phyloP scores from a whole-genome alignment of 2,797 vertebrate genomes.

The Triplophysa bombifrons region DNA sequence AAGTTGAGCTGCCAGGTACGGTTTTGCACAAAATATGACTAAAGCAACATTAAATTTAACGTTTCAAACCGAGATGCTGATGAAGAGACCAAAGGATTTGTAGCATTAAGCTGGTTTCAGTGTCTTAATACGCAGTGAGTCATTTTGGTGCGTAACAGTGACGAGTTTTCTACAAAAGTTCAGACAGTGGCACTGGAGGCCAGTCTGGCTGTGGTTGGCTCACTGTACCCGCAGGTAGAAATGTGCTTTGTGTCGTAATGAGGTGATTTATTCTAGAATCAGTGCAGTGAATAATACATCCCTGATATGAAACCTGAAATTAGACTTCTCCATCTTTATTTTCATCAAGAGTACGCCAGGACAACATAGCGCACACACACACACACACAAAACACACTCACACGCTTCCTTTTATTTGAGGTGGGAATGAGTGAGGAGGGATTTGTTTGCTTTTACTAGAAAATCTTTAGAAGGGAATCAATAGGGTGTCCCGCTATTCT shows the following conservation, averaged over 20 bases:
- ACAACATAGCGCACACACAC: background rate
- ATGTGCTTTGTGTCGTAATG: conserved; percentile 41
- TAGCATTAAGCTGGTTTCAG: too few species aligned
- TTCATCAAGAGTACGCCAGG: conserved; percentile 40
- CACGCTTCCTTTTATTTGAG: conserved; percentile 18
- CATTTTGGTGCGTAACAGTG: too few species aligned
- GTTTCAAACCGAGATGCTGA: too few species aligned
- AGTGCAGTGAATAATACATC: conserved; percentile 44
- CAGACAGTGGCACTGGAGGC: conserved; percentile 19
- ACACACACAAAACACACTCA: conserved; percentile 4
- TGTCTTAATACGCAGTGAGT: too few species aligned
- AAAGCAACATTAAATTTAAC: too few species aligned
- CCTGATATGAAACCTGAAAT: conserved; percentile 43
- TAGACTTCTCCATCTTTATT: conserved; percentile 38
- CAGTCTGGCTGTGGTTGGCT: conserved; percentile 15
- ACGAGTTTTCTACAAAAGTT: background rate
- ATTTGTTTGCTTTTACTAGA: conserved; percentile 38
- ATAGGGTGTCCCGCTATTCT: background rate
- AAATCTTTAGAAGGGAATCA: conserved; percentile 35
- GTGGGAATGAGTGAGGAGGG: conserved; percentile 3
- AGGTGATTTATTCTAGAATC: conserved; percentile 35
- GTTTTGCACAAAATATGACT: too few species aligned
- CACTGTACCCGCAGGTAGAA: conserved; percentile 20
- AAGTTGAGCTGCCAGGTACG: background rate
- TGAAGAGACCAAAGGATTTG: background rate